Percentiles rank a stretch among this genome's conserved stretches.
phyloP scores from a whole-genome alignment of 64 coral and sea anemone genomes.

The Actinia tenebrosa region DNA sequence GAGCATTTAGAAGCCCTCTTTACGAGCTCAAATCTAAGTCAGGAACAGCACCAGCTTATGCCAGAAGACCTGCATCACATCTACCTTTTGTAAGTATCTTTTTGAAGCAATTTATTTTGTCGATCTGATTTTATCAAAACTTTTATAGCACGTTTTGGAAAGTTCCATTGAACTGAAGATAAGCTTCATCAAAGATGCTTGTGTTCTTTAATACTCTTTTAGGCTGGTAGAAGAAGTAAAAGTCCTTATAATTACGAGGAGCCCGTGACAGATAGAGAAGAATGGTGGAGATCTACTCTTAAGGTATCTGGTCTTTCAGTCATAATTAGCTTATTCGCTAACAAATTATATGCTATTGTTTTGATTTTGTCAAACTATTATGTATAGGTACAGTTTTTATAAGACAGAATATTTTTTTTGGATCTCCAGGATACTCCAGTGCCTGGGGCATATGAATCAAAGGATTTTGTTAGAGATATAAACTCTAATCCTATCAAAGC shows the following conservation, averaged over 20 bases:
- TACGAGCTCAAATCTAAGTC: constrained; percentile 42
- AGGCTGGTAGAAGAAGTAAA: constrained; percentile 75
- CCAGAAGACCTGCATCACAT: constrained; percentile 44
- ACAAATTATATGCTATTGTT: background rate
- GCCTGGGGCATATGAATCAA: constrained; percentile 79
- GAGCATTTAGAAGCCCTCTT: constrained; percentile 1
- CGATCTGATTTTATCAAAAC: background rate
- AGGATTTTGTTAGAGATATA: constrained; percentile 83
- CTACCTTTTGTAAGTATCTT: background rate
- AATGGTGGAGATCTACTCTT: constrained; percentile 92
- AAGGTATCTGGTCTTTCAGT: constrained; percentile 46
- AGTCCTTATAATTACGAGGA: constrained; percentile 85
- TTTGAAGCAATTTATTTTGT: background rate
- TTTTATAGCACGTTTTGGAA: background rate
- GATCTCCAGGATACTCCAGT: constrained; percentile 84
- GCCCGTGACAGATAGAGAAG: constrained; percentile 83
- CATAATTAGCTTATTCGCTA: too few species aligned
- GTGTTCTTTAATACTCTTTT: background rate
- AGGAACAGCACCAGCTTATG: constrained; percentile 26
- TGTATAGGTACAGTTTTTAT: background rate
- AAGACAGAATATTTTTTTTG: background rate
- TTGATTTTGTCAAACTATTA: background rate
- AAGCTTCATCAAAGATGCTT: background rate
- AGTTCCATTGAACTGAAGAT: too few species aligned
- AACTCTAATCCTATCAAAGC: constrained; percentile 56